Evolutionary conservation across 2,113 vertebrate species (phyloP).

Genomic region (Heptranchias perlo): DNA sequence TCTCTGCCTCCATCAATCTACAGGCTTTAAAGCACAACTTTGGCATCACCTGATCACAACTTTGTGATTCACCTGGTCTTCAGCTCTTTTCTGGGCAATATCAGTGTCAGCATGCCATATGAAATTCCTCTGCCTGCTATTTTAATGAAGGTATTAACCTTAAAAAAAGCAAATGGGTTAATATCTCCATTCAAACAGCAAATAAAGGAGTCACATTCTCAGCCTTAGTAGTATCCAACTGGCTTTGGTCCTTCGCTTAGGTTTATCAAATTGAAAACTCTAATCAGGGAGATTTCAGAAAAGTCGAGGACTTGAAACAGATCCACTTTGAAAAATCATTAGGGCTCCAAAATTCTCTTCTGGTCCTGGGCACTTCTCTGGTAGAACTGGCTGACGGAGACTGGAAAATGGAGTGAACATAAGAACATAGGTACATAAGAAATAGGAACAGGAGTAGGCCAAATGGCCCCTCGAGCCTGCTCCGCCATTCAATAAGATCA

Average conservation of each 20-base stretch:
- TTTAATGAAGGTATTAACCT: neutral
- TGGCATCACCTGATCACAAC: neutral
- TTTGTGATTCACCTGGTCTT: neutral
- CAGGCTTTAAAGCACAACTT: neutral
- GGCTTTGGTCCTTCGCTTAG: neutral
- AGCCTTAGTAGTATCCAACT: neutral
- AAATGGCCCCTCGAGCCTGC: too few relatives aligned
- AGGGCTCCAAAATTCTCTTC: too few relatives aligned
- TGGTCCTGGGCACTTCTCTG: neutral
- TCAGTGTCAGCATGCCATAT: neutral
- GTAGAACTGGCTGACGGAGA: neutral
- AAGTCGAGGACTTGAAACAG: neutral
- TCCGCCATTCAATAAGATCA: too few relatives aligned
- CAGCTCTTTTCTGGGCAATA: neutral
- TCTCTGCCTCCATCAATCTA: too few relatives aligned
- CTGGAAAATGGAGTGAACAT: neutral
- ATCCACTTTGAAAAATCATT: neutral
- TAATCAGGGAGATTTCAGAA: neutral
- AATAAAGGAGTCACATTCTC: neutral
- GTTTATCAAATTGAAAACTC: neutral
- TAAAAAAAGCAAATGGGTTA: neutral
- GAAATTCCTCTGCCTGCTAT: neutral
- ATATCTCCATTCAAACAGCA: neutral
- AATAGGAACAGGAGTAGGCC: too few relatives aligned
- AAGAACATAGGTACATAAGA: too few relatives aligned